Percentiles rank a stretch among this genome's conserved stretches.
Evolutionary conservation across 2,113 vertebrate genomes (phyloP).

Genomic region (Odontesthes bonariensis): DNA sequence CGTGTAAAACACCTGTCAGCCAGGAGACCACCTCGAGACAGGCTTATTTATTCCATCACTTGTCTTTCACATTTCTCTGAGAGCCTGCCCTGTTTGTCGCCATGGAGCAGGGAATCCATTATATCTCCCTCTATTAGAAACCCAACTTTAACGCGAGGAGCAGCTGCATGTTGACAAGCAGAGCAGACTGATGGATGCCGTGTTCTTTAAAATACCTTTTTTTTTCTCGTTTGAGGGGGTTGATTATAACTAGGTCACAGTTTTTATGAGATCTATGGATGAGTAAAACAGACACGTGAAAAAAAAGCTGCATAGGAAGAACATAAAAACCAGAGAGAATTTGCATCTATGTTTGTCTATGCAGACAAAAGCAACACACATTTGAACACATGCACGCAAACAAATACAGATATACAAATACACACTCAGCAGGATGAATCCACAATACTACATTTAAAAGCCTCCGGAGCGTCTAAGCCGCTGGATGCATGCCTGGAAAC

Average conservation of each 20-base stretch:
- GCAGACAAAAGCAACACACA: slow-evolving; percentile 8
- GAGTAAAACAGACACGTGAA: slow-evolving; percentile 11
- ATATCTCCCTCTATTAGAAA: slow-evolving; percentile 49
- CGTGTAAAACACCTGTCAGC: slow-evolving; percentile 63
- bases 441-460: slow-evolving; percentile 56
- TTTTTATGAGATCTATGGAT: slow-evolving; percentile 62
- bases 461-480: slow-evolving; percentile 65
- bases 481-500: slow-evolving; percentile 71
- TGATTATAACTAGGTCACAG: slow-evolving; percentile 77
- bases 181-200: slow-evolving; percentile 51
- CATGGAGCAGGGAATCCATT: slow-evolving; percentile 39
- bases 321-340: slow-evolving; percentile 32
- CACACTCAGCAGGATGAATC: slow-evolving; percentile 40
- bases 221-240: slow-evolving; percentile 56
- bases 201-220: slow-evolving; percentile 50
- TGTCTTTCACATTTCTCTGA: slow-evolving; percentile 43
- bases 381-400: slow-evolving; percentile 3
- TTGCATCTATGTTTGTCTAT: slow-evolving; percentile 19
- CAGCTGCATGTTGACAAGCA: slow-evolving; percentile 35
- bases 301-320: slow-evolving; percentile 24
- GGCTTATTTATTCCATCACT: slow-evolving; percentile 64
- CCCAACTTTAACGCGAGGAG: slow-evolving; percentile 41
- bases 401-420: background rate
- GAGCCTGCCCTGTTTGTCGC: slow-evolving; percentile 20
- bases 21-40: slow-evolving; percentile 53